Conservation (phyloP, 2,113 vertebrate species). For the Odocoileus hemionus region DNA sequence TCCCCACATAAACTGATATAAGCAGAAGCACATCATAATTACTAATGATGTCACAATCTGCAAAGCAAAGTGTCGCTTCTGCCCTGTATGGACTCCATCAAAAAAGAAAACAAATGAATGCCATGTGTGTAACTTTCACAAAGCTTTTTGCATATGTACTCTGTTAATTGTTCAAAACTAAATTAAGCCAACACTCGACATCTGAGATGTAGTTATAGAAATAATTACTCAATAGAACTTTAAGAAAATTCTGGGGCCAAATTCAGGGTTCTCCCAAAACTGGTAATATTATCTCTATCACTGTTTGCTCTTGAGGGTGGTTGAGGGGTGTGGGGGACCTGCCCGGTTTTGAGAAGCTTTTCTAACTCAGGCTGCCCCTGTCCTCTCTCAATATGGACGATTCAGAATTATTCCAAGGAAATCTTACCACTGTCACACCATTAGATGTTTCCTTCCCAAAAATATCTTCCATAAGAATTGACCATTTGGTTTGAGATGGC, state of each 20-base stretch:
- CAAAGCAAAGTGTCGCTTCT: background rate
- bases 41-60: too few species aligned
- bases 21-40: background rate
- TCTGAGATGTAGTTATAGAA: background rate
- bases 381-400: background rate
- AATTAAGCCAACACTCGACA: background rate
- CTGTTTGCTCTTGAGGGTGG: background rate
- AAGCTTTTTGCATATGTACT: background rate
- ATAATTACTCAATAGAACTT: background rate
- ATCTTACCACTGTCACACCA: constrained; percentile 45
- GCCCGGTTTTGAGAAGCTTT: background rate
- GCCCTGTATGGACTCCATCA: background rate
- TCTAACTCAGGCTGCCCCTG: background rate
- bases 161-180: background rate
- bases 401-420: background rate
- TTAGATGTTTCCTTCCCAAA: constrained; percentile 44
- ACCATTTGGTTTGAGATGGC: constrained; percentile 61
- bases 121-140: background rate
- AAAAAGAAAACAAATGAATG: background rate
- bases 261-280: background rate
- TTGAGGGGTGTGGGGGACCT: background rate
- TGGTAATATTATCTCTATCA: background rate
- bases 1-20: background rate
- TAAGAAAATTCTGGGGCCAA: background rate
- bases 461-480: constrained; percentile 57